Evolutionary conservation across 2,113 vertebrate genomes (phyloP).

Genomic region (Morone saxatilis): DNA sequence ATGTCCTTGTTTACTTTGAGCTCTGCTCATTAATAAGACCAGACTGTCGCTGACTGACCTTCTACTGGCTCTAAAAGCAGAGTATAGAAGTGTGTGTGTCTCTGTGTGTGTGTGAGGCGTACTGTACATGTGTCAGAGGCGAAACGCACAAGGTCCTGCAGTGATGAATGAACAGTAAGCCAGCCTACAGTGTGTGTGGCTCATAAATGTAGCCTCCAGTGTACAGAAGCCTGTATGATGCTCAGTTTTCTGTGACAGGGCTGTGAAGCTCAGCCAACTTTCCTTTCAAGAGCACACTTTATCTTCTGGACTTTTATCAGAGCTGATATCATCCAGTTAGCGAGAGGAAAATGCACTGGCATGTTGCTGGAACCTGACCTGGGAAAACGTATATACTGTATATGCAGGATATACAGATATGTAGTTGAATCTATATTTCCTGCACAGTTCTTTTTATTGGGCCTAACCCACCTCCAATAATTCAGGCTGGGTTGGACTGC

Average conservation of each 20-base stretch:
- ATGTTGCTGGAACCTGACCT: not conserved
- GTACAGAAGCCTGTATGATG: constrained; percentile 38
- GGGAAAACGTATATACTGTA: not conserved
- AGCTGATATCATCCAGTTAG: constrained; percentile 34
- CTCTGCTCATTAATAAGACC: constrained; percentile 61
- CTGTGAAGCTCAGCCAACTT: constrained; percentile 61
- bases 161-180: constrained; percentile 67
- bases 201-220: constrained; percentile 59
- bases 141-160: constrained; percentile 53
- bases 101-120: not conserved
- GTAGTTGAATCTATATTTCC: not conserved
- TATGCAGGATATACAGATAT: not conserved
- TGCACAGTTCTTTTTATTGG: too few relatives aligned
- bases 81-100: not conserved
- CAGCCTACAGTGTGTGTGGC: constrained; percentile 45
- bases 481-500: not conserved
- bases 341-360: not conserved
- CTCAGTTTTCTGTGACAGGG: constrained; percentile 44
- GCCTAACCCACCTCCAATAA: too few relatives aligned
- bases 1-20: constrained; percentile 64
- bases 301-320: constrained; percentile 48
- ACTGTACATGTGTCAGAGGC: constrained; percentile 36
- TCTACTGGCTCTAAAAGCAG: constrained; percentile 36
- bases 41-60: constrained; percentile 48
- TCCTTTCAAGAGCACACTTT: constrained; percentile 44